Base-by-base conservation (phyloP, 2,888 invertebrate species). In the Timandra comae region DNA sequence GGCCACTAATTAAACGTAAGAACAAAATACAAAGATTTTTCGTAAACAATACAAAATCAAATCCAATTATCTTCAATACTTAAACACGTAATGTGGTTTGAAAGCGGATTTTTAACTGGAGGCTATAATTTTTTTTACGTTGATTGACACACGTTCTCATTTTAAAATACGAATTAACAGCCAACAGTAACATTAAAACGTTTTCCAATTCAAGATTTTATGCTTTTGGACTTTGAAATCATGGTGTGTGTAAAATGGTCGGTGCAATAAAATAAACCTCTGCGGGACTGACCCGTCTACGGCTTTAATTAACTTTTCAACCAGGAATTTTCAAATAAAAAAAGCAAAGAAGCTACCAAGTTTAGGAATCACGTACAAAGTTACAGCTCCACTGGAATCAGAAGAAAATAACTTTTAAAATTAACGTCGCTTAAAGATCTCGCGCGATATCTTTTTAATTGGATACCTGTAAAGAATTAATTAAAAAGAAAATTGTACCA, bases 251-350 rank as follows among this genome's bases (percentile, higher is more conserved):
- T 65, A 70, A 72, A 73, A 69, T 67, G 65, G 62, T 59, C 64
- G 52, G 61, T 60, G 71, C 71, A 70, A 79, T 82, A 79, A 80
- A 78, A 75, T 71, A 71, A 79, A 69, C 62, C 76, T 70, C 76
- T 53, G 61, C 52, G 77, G 76, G 73, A 71, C 69, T 67, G 67
- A 63, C 66, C 68, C 66, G 73, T 74, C 72, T 69, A 64, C 73
- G 50, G 68, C 63, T 70, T 79, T 81, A 81, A 82, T 81, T 82
- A 81, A 82, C 76, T 78, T 81, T 78, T 77, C 69, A 68, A 71
- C 66, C 63, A 57, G 60, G 52, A 63, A 64, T 69, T 72, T 66
- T 60, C 56, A 60, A 74, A 63, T 52, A 5, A 16, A 58, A 60
- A 70, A 70, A 67, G 35, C 43, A 58, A n/a, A 63, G 61, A 61